These are phyloP conservation scores for Neodiprion pinetum DNA, from an alignment of 1,140 invertebrate genomes.

Conservation along the genomic window DNA sequence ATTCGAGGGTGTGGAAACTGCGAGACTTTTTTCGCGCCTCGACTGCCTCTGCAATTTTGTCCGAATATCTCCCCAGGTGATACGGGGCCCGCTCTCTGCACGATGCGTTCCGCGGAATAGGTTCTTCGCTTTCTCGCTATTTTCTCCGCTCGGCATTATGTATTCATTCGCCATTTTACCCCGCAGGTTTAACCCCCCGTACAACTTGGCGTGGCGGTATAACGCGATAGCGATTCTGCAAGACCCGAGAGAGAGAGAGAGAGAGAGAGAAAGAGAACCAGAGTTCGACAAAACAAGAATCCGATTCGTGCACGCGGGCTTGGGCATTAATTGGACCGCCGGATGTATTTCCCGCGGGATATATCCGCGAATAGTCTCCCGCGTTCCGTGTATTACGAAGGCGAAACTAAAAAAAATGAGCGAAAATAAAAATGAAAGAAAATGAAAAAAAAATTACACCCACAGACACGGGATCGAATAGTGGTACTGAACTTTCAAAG, in stretches of 20 bases:
- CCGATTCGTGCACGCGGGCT: slow-evolving; percentile 40
- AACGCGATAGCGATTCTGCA: slow-evolving; percentile 3
- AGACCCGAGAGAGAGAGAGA: slow-evolving; percentile 10
- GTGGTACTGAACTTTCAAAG: no score
- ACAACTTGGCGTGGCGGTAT: slow-evolving; percentile 2
- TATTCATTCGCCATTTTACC: slow-evolving; percentile 56
- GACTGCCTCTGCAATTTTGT: background rate
- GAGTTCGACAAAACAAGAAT: slow-evolving; percentile 52
- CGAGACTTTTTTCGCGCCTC: no score
- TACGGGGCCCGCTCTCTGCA: background rate
- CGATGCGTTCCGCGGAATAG: background rate
- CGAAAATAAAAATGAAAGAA: no score
- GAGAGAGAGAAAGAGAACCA: slow-evolving; percentile 28
- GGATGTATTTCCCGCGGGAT: slow-evolving; percentile 54
- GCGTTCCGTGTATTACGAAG: no score
- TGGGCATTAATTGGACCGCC: slow-evolving; percentile 53
- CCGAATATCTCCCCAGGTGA: slow-evolving; percentile 2
- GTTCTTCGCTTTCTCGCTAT: background rate
- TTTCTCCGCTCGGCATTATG: slow-evolving; percentile 41
- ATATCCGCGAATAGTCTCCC: slow-evolving; percentile 19
- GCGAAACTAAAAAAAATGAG: no score
- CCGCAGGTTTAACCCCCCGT: slow-evolving; percentile 11
- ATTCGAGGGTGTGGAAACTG: no score
- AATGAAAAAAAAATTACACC: no score
- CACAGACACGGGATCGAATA: no score